Percentiles rank a stretch among this genome's conserved stretches.
These are phyloP conservation scores for Alsophila aescularia DNA, from an alignment of 2,888 invertebrate genomes.

Conservation along the genomic window DNA sequence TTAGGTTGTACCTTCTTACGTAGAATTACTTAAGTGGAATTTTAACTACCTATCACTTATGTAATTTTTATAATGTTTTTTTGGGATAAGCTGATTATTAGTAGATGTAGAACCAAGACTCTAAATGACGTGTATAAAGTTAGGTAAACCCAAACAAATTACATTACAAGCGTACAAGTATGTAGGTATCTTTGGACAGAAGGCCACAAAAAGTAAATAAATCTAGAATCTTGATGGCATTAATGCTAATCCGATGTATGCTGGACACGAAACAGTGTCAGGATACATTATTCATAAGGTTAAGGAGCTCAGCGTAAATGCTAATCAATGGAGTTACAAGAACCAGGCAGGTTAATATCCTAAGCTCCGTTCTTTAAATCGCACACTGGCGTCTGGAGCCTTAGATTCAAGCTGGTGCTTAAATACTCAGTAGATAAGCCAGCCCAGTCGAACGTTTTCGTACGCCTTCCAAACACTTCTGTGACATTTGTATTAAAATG, in stretches of 20 bases:
- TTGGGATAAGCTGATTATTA: no score
- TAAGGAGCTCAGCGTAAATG: slow-evolving; percentile 12
- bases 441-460: no score
- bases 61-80: no score
- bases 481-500: neutral
- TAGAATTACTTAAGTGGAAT: no score
- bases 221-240: slow-evolving; percentile 4
- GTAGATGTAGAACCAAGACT: no score
- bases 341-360: slow-evolving; percentile 16
- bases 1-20: no score
- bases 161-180: no score
- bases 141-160: no score
- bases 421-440: neutral
- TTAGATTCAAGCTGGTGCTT: neutral
- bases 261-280: slow-evolving; percentile 18
- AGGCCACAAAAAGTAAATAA: neutral
- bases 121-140: no score
- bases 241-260: slow-evolving; percentile 21
- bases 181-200: neutral
- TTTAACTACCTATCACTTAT: no score
- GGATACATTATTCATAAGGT: slow-evolving; percentile 23
- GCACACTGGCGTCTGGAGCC: neutral
- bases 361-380: neutral
- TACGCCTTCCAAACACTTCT: no score
- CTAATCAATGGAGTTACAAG: slow-evolving; percentile 8